Base-by-base conservation (phyloP, 2,888 invertebrate genomes). In the Empis livida region DNA sequence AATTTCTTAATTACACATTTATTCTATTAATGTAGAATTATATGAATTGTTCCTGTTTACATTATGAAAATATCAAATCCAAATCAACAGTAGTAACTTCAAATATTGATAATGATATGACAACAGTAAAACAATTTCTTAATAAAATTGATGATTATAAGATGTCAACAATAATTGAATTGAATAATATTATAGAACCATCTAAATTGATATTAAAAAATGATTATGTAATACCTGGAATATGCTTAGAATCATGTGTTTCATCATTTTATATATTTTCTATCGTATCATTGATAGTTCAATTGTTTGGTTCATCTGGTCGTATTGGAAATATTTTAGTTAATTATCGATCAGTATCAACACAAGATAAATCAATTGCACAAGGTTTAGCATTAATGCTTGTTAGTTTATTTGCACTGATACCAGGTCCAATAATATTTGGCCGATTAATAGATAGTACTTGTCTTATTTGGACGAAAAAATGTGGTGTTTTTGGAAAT, bases 341-440 rank as follows among this genome's bases (percentile, higher is more conserved):
- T 2, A 78, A 79, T 58, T 79, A 79, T 60, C 76, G 81, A 51
- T 73, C 77, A 47, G 79, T 81, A 9, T 70, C 74, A 10, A 70
- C 71, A 1, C 70, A 73, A 51, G 80, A 81, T 55, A 81, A 81
- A 60, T 76, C 79, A 10, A 74, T 81, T 55, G 77, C 80, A 0
- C 78, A 80, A 59, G 81, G 80, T 2, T 63, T 81, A 23, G 71
- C 75, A 0, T 65, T 80, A 1, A 75, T 79, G 66, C 64, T 79
- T 59, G 63, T 80, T 42, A 79, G 79, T 43, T 56, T 80, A 20
- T 73, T 80, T 55, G 79, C 78, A 2, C 68, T 82, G 49, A 80
- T 82, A 50, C 84, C 84, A 1, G 81, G 80, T 6, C 83, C 84
- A 1, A 79, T 84, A 47, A 65, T 83, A 41, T 68, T 63, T 49